Evolutionary conservation across 2,888 invertebrate species (phyloP), one percentile per base, ranked within the genome.

Genomic region (Lasioglossum villosulum): DNA sequence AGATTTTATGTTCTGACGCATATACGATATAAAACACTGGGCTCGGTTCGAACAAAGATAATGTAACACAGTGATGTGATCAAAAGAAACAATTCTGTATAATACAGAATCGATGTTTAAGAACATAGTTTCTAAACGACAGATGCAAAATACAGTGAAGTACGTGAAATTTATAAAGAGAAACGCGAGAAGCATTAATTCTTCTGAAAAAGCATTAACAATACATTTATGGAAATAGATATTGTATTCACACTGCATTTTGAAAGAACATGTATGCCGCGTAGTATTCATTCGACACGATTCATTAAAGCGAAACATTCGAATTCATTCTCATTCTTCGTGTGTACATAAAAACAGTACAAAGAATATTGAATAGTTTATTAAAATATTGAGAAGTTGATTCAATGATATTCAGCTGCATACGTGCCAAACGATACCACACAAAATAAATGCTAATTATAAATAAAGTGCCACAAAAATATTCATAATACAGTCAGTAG

Each of bases 401-500:
- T 83, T 72, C 74, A 59, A 73, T 56, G 70, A 81, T 78, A 82
- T 79, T 84, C 77, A 75, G 59, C 76, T 80, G 70, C 48, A 63
- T 75, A 80, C 42, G 83, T 86, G 87, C 75, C 74, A 90, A 90
- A 80, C 59, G 66, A 71, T 78, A 59, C 75, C 71, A 66, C 71
- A 80, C 74, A 30, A 86, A 84, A 52, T 76, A 72, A 86, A 84
- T 82, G 78, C 88, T 83, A 77, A 91, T 84, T 80, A 82, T 86
- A 79, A 89, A 82, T 86, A 87, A 88, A 90, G 80, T 90, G 87
- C 90, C 87, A 90, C 85, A 84, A 91, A 88, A 92, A 87, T 91
- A 78, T 90, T 89, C 89, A 80, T 89, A 89, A 92, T 88, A 91
- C 89, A 92, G 92, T 93, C 91, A 92, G 90, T 93, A 94, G 93